Conservation (phyloP, 2,113 vertebrate species). For the Neolamprologus tretocephalus region DNA sequence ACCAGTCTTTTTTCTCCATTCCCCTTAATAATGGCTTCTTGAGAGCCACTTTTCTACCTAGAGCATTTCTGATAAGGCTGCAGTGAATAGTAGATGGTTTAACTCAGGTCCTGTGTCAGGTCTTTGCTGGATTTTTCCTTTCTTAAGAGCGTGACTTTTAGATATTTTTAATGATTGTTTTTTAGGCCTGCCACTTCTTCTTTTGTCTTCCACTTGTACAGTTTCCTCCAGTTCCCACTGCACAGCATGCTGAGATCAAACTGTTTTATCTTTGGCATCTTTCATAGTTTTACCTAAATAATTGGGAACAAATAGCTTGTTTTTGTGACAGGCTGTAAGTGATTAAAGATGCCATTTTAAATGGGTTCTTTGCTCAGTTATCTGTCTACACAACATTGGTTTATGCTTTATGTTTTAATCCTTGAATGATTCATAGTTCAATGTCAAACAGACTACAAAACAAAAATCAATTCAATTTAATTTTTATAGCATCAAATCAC, state of each 20-base stretch:
- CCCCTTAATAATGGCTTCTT: background rate
- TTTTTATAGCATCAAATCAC: background rate
- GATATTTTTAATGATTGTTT: background rate
- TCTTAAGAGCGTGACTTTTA: accelerated
- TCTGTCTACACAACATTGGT: background rate
- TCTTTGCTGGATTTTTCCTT: background rate
- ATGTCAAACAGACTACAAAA: background rate
- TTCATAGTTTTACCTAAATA: background rate
- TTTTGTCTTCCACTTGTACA: background rate
- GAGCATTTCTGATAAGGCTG: accelerated
- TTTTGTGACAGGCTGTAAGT: background rate
- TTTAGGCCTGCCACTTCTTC: background rate
- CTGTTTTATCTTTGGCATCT: background rate
- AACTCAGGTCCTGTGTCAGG: background rate
- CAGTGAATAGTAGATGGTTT: background rate
- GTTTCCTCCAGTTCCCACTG: background rate
- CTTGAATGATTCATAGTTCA: background rate
- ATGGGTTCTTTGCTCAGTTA: background rate
- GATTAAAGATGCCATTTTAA: background rate
- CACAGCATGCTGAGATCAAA: background rate
- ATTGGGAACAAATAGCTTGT: background rate
- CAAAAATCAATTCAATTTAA: background rate
- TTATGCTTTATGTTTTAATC: background rate
- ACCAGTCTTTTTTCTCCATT: accelerated
- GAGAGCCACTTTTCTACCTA: accelerated